These are phyloP conservation scores for Ctenochaetus hawaiiensis DNA, from an alignment of 2,797 vertebrate species.

Conservation along the genomic window DNA sequence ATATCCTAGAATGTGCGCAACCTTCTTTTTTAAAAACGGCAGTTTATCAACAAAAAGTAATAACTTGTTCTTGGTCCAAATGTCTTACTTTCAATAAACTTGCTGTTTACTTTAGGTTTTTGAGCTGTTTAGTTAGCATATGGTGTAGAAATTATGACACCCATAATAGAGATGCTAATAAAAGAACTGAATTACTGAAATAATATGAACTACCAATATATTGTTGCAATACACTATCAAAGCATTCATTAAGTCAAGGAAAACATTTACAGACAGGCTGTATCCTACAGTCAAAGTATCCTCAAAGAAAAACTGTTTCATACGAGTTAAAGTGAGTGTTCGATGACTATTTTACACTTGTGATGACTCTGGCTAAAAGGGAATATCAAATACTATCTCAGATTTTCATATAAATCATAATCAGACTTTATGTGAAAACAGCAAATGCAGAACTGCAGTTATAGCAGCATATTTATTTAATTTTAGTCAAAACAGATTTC, in stretches of 20 bases:
- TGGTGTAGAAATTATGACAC: neutral
- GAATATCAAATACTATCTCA: neutral
- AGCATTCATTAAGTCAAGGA: too few relatives aligned
- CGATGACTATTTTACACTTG: neutral
- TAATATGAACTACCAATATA: too few relatives aligned
- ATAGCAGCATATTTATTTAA: neutral
- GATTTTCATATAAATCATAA: neutral
- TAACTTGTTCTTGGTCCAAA: neutral
- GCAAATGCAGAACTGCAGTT: neutral
- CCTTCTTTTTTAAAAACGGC: too few relatives aligned
- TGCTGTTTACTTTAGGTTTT: neutral
- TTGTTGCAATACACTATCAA: too few relatives aligned
- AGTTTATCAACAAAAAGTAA: neutral
- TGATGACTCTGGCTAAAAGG: neutral
- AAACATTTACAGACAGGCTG: too few relatives aligned
- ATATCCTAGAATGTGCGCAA: neutral
- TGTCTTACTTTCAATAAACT: neutral
- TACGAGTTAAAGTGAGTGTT: neutral
- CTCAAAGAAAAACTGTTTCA: neutral
- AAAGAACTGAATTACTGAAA: too few relatives aligned
- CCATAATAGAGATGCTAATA: neutral
- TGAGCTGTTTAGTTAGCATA: neutral
- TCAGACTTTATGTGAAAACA: too few relatives aligned
- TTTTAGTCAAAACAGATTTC: neutral
- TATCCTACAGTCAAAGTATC: too few relatives aligned